Conservation (phyloP, 2,888 invertebrate species). For the Eudasyphora cyanicolor region DNA sequence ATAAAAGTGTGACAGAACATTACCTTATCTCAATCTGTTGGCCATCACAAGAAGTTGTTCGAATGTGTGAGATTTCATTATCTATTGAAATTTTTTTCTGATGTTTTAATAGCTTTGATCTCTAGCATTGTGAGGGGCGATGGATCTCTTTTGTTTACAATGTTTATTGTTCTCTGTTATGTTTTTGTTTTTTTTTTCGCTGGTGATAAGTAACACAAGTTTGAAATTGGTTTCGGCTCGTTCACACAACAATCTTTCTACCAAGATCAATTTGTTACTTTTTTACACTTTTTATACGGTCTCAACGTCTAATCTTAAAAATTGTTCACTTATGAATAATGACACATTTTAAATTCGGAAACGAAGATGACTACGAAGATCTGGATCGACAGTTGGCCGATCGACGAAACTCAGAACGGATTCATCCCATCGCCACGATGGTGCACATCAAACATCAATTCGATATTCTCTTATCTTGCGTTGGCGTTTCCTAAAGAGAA, state of each 20-base stretch:
- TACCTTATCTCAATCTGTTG: not conserved
- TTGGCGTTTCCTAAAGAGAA: not conserved
- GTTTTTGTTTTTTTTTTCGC: not conserved
- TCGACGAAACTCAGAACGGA: not conserved
- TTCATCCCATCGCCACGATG: not conserved
- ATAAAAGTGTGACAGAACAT: not conserved
- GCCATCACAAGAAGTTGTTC: not conserved
- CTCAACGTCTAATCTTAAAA: conserved; percentile 51
- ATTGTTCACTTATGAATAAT: conserved; percentile 48
- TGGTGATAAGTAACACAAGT: not conserved
- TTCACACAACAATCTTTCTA: not conserved
- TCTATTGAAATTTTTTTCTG: not conserved
- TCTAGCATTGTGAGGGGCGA: not conserved
- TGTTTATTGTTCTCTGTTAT: not conserved
- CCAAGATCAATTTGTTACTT: not conserved
- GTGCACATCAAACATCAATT: not conserved
- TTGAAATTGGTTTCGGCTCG: not conserved
- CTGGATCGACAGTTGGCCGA: not conserved
- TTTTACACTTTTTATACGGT: not conserved
- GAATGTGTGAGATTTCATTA: not conserved
- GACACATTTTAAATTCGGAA: conserved; percentile 16
- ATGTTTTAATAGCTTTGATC: not conserved
- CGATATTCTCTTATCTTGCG: not conserved
- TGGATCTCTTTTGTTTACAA: conserved; percentile 12
- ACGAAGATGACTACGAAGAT: not conserved